Base-by-base conservation (phyloP, 64 coral and sea anemone species). In the Stylophora pistillata region DNA sequence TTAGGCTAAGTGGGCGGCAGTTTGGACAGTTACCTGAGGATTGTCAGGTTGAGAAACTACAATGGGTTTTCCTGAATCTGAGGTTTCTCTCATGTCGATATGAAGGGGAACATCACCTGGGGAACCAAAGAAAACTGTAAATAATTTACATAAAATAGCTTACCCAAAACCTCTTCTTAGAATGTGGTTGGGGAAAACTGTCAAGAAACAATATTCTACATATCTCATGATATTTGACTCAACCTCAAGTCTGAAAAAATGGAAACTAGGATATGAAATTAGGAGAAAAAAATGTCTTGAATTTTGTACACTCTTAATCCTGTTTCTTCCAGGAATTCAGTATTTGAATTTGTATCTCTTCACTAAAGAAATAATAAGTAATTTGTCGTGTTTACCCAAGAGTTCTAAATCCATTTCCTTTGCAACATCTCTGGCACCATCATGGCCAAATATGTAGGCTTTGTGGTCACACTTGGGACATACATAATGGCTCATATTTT, bases 401-500 rank as follows among this genome's bases (percentile, higher is more conserved):
- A 99, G 87, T n/a, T 99, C 97, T 66, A 93, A 41, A 62, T 85
- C 81, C 83, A 99, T 74, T 53, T 99, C 97, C 53, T 87, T 76
- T 2, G 97, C 91, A 37, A 99, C 87, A 31, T 70, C 74, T 53
- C 47, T 81, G 0, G 93, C 97, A 13, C 97, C 97, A 91, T 99
- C 90, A 58, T 95, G 66, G 25, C 97, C 97, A 93, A 99, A 99
- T 82, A 99, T 95, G 72, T 92, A 99, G 1, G 94, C 85, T 52
- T 94, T 95, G 58, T 99, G 93, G 1, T 90, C 74, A 56, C 97
- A 99, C 5, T 99, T 95, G 21, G 97, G 97, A 30, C 97, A 99
- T n/a, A 95, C 71, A n/a, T 99, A 95, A 68, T 99, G 91, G 76
- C 93, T 99, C 97, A 99, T 99, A 57, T 99, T 99, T 31, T 99